phyloP scores from a whole-genome alignment of 2,113 vertebrate genomes.

The Baryphthengus martii region DNA sequence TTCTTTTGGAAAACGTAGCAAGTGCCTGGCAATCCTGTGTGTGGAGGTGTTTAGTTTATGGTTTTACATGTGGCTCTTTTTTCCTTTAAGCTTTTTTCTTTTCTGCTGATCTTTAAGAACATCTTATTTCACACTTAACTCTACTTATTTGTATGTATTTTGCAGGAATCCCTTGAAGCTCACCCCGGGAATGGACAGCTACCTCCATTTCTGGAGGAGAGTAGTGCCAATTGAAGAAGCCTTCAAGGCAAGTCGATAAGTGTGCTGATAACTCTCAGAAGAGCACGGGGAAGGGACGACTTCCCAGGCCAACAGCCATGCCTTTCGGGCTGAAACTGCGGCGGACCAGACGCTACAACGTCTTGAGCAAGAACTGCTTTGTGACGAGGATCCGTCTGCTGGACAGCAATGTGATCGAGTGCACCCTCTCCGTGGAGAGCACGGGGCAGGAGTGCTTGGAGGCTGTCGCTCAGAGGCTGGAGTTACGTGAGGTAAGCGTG shows the following conservation, averaged over 20 bases:
- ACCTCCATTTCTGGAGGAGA: slow-evolving; percentile 54
- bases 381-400: slow-evolving; percentile 91
- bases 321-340: slow-evolving; percentile 92
- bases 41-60: not conserved
- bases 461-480: slow-evolving; percentile 92
- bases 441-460: slow-evolving; percentile 96
- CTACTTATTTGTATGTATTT: not conserved
- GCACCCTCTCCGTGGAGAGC: slow-evolving; percentile 92
- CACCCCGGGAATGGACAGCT: slow-evolving; percentile 70
- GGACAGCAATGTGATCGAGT: slow-evolving; percentile 91
- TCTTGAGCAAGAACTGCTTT: slow-evolving; percentile 97
- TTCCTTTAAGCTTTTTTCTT: not conserved
- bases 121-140: not conserved
- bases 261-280: slow-evolving; percentile 28
- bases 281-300: not conserved
- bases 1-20: not conserved
- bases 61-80: not conserved
- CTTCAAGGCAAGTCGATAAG: not conserved
- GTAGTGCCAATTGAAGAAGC: slow-evolving; percentile 64
- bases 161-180: slow-evolving; percentile 34
- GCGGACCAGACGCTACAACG: slow-evolving; percentile 93
- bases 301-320: slow-evolving; percentile 76
- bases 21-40: not conserved
- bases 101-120: not conserved
- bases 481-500: slow-evolving; percentile 88